phyloP scores from a whole-genome alignment of 2,113 vertebrate species.

The Caranx melampygus region DNA sequence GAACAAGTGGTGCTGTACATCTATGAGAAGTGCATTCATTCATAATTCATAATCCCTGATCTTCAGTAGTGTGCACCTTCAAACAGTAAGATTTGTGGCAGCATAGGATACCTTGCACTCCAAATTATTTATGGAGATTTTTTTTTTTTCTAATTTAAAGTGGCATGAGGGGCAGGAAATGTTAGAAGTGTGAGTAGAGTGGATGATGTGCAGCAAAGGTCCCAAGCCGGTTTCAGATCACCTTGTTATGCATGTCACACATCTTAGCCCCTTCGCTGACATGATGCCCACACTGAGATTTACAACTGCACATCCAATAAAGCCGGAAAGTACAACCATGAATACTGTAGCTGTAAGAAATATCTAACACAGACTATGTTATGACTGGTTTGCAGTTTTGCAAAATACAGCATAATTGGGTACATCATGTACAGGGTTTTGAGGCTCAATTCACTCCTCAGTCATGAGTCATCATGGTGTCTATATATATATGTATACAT shows the following conservation, averaged over 20 bases:
- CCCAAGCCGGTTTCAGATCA: background rate
- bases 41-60: background rate
- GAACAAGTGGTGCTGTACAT: too few species aligned
- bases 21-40: background rate
- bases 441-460: background rate
- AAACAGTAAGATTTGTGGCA: background rate
- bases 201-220: too few species aligned
- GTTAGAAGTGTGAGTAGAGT: too few species aligned
- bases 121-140: too few species aligned
- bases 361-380: background rate
- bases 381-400: background rate
- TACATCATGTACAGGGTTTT: background rate
- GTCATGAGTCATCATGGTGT: background rate
- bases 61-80: background rate
- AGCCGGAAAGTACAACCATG: background rate
- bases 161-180: background rate
- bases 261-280: background rate
- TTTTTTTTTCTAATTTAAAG: background rate
- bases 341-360: background rate
- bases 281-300: background rate
- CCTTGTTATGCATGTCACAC: background rate
- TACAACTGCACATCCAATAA: too few species aligned
- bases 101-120: background rate
- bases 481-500: too few species aligned
- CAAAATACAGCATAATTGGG: background rate